These are phyloP conservation scores for Ctenopoma kingsleyae DNA, from an alignment of 2,797 vertebrate species.

Conservation along the genomic window DNA sequence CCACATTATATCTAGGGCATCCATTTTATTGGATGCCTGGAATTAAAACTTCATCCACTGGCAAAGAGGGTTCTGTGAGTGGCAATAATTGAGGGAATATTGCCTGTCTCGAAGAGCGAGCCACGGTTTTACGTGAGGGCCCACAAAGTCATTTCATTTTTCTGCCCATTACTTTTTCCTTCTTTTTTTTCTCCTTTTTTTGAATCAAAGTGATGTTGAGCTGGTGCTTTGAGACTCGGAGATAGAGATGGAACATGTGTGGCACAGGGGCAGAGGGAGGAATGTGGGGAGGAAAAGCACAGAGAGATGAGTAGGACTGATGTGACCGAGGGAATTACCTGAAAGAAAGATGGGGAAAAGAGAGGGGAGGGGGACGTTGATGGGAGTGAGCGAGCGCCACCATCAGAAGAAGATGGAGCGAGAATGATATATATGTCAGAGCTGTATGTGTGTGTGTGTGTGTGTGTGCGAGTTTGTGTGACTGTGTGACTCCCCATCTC, in stretches of 20 bases:
- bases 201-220: constrained; percentile 78
- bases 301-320: constrained; percentile 77
- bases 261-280: constrained; percentile 38
- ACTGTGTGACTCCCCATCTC: constrained; percentile 34
- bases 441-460: constrained; percentile 38
- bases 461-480: constrained; percentile 27
- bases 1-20: constrained; percentile 74
- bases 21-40: constrained; percentile 72
- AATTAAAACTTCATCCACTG: constrained; percentile 82
- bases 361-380: constrained; percentile 51
- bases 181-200: constrained; percentile 35
- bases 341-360: constrained; percentile 66
- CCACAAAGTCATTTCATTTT: constrained; percentile 85
- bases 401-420: constrained; percentile 60
- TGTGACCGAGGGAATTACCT: constrained; percentile 81
- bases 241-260: constrained; percentile 64
- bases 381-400: constrained; percentile 59
- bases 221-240: constrained; percentile 65
- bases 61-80: constrained; percentile 69
- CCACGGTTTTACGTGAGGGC: constrained; percentile 78
- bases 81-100: constrained; percentile 82
- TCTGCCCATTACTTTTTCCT: constrained; percentile 82
- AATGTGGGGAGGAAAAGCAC: constrained; percentile 44
- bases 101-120: constrained; percentile 77
- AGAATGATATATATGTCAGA: constrained; percentile 65